A percentile compares a stretch with the other conserved stretches of the same genome.
phyloP scores from a whole-genome alignment of 2,797 vertebrate species.

The Lithobates pipiens region DNA sequence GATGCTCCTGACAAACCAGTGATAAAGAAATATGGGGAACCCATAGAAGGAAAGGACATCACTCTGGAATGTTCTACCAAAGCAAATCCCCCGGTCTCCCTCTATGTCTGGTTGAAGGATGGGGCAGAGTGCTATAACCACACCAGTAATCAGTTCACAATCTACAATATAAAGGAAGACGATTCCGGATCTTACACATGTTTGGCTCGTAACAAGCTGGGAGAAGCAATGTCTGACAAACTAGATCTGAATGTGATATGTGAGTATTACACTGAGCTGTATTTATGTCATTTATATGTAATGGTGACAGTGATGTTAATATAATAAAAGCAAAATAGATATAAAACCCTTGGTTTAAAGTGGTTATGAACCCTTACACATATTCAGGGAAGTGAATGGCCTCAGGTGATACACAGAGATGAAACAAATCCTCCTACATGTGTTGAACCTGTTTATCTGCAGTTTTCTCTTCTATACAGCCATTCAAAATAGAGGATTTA shows the following conservation, averaged over 20 bases:
- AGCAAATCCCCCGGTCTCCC: neutral
- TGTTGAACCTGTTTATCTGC: too few relatives aligned
- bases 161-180: neutral
- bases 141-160: neutral
- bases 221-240: neutral
- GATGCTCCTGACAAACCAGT: conserved; percentile 10
- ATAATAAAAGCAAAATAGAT: too few relatives aligned
- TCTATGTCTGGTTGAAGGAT: conserved; percentile 41
- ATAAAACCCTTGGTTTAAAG: too few relatives aligned
- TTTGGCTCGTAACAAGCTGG: neutral
- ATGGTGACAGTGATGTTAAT: neutral
- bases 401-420: too few relatives aligned
- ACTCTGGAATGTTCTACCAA: conserved; percentile 7
- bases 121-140: neutral
- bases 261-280: conserved; percentile 16
- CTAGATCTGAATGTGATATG: conserved; percentile 14
- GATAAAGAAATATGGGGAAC: neutral
- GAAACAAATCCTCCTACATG: too few relatives aligned
- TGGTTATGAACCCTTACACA: too few relatives aligned
- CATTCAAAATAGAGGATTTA: too few relatives aligned
- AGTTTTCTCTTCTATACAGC: too few relatives aligned
- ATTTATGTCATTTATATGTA: neutral
- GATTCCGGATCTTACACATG: conserved; percentile 37
- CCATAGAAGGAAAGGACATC: neutral
- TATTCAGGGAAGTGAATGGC: too few relatives aligned